These are phyloP conservation scores for Diploptera punctata DNA, from an alignment of 2,888 invertebrate genomes.

Conservation along the genomic window DNA sequence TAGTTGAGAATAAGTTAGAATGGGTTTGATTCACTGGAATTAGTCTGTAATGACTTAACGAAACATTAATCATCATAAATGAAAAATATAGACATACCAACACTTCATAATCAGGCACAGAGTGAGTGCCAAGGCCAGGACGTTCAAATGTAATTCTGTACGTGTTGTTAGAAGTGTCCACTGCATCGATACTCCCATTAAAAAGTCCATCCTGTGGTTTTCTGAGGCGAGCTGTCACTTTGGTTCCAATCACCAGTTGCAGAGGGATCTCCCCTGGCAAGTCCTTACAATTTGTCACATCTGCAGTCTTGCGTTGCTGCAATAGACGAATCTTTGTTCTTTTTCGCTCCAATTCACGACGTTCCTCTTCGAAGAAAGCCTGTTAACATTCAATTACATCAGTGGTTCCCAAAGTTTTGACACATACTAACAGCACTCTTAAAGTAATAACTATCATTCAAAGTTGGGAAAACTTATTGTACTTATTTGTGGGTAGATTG, in stretches of 20 bases:
- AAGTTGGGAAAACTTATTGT: no score
- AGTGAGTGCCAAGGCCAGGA: conserved; percentile 90
- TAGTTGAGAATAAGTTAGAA: no score
- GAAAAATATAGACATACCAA: no score
- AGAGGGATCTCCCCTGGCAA: conserved; percentile 94
- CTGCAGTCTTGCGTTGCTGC: conserved; percentile 88
- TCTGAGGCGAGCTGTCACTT: conserved; percentile 88
- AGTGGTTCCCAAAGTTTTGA: no score
- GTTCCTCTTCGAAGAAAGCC: conserved; percentile 95
- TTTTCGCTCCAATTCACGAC: conserved; percentile 87
- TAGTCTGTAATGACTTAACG: no score
- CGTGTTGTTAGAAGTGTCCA: conserved; percentile 92
- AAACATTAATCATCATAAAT: no score
- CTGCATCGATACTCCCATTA: conserved; percentile 92
- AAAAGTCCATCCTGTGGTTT: conserved; percentile 96
- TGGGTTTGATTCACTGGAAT: no score
- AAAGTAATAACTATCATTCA: no score
- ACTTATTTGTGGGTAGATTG: no score
- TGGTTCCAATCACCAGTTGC: conserved; percentile 93
- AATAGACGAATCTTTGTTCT: conserved; percentile 90
- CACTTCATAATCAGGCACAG: conserved; percentile 96
- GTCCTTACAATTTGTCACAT: conserved; percentile 81
- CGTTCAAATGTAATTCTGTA: conserved; percentile 96
- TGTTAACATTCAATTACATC: no score
- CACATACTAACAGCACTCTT: no score